These are phyloP conservation scores for Amphipoea lucens DNA, from an alignment of 2,888 invertebrate genomes.

Conservation along the genomic window DNA sequence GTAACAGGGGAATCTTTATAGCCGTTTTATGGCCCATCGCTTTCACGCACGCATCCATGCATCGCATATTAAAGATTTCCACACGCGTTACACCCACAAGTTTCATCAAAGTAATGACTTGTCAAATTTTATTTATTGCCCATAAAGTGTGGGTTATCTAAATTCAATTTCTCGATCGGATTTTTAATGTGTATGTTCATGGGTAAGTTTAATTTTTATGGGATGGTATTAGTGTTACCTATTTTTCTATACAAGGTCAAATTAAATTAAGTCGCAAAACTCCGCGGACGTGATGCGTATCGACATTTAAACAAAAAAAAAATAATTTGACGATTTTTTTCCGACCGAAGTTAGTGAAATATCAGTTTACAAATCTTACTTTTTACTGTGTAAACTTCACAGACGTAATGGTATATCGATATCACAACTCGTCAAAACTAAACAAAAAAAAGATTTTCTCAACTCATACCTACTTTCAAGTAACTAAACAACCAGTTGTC, in stretches of 20 bases:
- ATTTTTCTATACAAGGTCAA: background rate
- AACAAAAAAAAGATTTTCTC: background rate
- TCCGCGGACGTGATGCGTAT: background rate
- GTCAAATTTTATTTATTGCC: slow-evolving; percentile 64
- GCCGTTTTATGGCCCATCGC: slow-evolving; percentile 64
- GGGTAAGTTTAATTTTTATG: slow-evolving; percentile 25
- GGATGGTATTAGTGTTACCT: background rate
- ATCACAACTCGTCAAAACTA: background rate
- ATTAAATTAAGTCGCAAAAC: background rate
- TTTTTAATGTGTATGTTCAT: slow-evolving; percentile 35
- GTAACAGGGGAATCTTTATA: slow-evolving; percentile 62
- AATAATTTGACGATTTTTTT: too few relatives aligned
- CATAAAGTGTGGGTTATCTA: slow-evolving; percentile 56
- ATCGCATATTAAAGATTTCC: slow-evolving; percentile 58
- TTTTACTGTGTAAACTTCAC: background rate
- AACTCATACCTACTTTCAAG: background rate
- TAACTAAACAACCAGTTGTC: background rate
- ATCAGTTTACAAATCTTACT: background rate
- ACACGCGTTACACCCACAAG: slow-evolving; percentile 36
- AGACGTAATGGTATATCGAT: background rate
- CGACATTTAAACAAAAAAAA: background rate
- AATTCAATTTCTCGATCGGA: slow-evolving; percentile 47
- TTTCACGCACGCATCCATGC: slow-evolving; percentile 62
- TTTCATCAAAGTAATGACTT: slow-evolving; percentile 59
- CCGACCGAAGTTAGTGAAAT: background rate